These are phyloP conservation scores for Agrochola macilenta DNA, from an alignment of 2,888 invertebrate genomes.

Conservation along the genomic window DNA sequence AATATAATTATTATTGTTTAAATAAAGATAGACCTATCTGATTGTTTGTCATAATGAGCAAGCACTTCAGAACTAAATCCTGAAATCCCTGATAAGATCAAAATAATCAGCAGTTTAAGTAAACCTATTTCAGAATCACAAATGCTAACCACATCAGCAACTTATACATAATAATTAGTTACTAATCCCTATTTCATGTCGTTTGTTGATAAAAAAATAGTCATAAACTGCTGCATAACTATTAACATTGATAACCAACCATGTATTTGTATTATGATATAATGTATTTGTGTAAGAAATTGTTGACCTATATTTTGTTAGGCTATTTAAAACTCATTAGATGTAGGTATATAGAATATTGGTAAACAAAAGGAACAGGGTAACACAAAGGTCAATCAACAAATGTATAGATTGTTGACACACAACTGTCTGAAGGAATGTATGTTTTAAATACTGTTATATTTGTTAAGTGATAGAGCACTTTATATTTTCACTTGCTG, in stretches of 20 bases:
- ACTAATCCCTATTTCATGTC: constrained; percentile 45
- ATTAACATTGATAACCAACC: constrained; percentile 29
- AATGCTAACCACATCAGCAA: constrained; percentile 33
- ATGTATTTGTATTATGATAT: constrained; percentile 24
- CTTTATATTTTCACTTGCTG: constrained; percentile 36
- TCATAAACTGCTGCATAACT: constrained; percentile 19
- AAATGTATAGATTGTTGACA: constrained; percentile 24
- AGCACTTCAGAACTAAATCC: constrained; percentile 27
- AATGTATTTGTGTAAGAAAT: constrained; percentile 22
- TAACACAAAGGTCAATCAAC: constrained; percentile 52
- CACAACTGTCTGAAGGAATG: constrained; percentile 13
- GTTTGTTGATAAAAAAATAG: constrained; percentile 47
- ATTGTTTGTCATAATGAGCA: constrained; percentile 28
- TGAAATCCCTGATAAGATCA: constrained; percentile 47
- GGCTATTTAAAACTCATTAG: constrained; percentile 16
- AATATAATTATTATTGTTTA: constrained; percentile 7
- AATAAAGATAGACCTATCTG: constrained; percentile 4
- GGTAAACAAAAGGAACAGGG: constrained; percentile 23
- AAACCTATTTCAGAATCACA: constrained; percentile 37
- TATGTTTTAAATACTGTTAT: constrained; percentile 20
- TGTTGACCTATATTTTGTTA: constrained; percentile 38
- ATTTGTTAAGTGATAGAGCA: constrained; percentile 50
- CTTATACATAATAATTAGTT: constrained; percentile 35
- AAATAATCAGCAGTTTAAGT: constrained; percentile 31
- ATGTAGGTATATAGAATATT: constrained; percentile 12